A percentile compares a stretch with the other conserved stretches of the same genome.
Evolutionary conservation across 2,888 invertebrate species (phyloP).

Genomic region (Dendrolimus pini): DNA sequence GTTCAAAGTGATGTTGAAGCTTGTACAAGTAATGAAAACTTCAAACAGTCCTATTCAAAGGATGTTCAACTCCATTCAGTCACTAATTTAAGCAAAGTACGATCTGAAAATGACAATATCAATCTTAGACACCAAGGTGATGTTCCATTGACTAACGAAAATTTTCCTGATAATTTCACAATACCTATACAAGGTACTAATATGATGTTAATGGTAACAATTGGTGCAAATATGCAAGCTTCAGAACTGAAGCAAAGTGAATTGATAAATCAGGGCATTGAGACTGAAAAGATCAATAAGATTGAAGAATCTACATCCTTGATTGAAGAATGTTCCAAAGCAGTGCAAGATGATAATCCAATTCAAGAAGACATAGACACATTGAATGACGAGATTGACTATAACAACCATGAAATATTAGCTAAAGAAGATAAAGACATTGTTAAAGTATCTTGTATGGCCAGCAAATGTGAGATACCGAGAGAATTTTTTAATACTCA

Average conservation of each 20-base stretch:
- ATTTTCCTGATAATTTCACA: constrained; percentile 33
- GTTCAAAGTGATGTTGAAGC: constrained; percentile 13
- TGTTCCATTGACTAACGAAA: constrained; percentile 10
- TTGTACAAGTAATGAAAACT: neutral
- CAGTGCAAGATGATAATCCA: constrained; percentile 30
- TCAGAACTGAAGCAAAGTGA: neutral
- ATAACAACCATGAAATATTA: neutral
- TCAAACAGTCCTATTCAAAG: neutral
- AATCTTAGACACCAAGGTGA: constrained; percentile 1
- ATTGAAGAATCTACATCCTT: constrained; percentile 39
- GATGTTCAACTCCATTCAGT: neutral
- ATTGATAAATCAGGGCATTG: constrained; percentile 21
- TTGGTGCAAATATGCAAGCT: constrained; percentile 22
- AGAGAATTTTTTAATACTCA: constrained; percentile 32
- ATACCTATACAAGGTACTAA: constrained; percentile 65
- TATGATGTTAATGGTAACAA: constrained; percentile 51
- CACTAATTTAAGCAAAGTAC: neutral
- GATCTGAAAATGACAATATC: neutral
- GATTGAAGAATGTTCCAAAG: constrained; percentile 43
- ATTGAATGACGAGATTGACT: neutral
- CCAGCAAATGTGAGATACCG: neutral
- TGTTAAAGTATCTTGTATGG: too few species aligned
- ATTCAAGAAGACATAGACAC: neutral
- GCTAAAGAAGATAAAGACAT: neutral
- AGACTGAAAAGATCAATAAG: constrained; percentile 25